Percentiles rank a stretch among this genome's conserved stretches.
phyloP scores from a whole-genome alignment of 2,113 vertebrate genomes.

The Cyprinodon tularosa region DNA sequence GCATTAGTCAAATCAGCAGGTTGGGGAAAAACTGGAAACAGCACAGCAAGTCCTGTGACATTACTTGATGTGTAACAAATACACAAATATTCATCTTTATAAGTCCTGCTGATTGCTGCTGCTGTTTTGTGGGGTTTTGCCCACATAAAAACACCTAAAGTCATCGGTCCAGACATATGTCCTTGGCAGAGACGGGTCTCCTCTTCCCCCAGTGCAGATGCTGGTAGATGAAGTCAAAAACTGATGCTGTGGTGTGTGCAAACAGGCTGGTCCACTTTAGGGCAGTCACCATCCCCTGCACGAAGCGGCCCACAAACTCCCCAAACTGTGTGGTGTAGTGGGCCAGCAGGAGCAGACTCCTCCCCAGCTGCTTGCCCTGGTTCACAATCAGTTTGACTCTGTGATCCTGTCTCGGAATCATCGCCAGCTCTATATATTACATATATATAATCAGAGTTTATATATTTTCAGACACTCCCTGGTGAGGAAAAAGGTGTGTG shows the following conservation, averaged over 20 bases:
- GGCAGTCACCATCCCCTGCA: conserved; percentile 67
- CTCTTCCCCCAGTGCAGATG: conserved; percentile 64
- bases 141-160: background rate
- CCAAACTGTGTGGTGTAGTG: conserved; percentile 71
- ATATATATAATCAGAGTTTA: background rate
- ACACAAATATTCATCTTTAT: conserved; percentile 24
- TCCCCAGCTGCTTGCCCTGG: conserved; percentile 69
- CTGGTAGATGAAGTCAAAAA: conserved; percentile 72
- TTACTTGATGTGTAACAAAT: conserved; percentile 10
- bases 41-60: conserved; percentile 13
- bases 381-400: conserved; percentile 72
- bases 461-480: conserved; percentile 26
- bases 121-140: background rate
- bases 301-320: conserved; percentile 62
- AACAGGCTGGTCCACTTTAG: conserved; percentile 73
- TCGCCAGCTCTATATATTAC: background rate
- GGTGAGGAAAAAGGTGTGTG: background rate
- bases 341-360: conserved; percentile 73
- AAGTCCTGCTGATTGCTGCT: background rate
- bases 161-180: conserved; percentile 38
- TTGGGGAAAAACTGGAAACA: conserved; percentile 1
- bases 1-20: conserved; percentile 28
- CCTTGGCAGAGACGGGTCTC: conserved; percentile 35
- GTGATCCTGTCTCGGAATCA: conserved; percentile 63
- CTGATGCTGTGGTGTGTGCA: conserved; percentile 52